Base-by-base conservation (phyloP, 2,888 invertebrate species). In the Morinoia aosen region DNA sequence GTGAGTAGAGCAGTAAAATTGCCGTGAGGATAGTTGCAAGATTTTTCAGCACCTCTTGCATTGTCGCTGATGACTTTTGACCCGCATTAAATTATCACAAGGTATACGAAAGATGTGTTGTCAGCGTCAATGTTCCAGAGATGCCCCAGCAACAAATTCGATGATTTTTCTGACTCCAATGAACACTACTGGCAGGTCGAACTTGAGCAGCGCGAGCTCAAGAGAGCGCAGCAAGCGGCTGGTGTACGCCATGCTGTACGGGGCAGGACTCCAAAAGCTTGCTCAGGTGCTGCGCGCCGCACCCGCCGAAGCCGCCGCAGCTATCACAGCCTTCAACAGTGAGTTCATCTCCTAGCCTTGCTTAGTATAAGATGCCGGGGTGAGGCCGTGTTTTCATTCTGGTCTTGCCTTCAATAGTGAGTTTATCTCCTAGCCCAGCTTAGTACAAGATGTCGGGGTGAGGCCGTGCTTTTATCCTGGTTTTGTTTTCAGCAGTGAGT, bases 181-280 rank as follows among this genome's bases (percentile, higher is more conserved):
- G 16, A 4, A 33, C 76, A 76, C 39, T 57, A 25, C 12, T 14
- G 19, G 14, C 58, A 93, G 93, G 93, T 57, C n/a, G 4, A 48
- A 58, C 57, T 12, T 39, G 1, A n/a, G 93, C 58, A 33, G 57
- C 58, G n/a, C 2, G n/a, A 48, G 40, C 58, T 95, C 96, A 76
- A 95, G 96, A n/a, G 96, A 96, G 58, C 95, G 95, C 64, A 96
- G 96, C 56, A 96, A 96, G 95, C 95, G 96, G n/a, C 94, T 96
- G 39, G 96, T 96, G 58, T 96, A 96, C 95, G 96, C 95, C 56
- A 95, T 95, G 39, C 95, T 96, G 95, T 96, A 96, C 94, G 96
- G 96, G 88, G 96, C 96, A 14, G 96, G 96, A 16, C 93, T 88
- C 8, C 95, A 95, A 25, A 95, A 95, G 58, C 95, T 96, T 88